Percentiles rank a stretch among this genome's conserved stretches.
These are phyloP conservation scores for Gallirallus australis DNA, from an alignment of 2,797 vertebrate species.

Conservation along the genomic window DNA sequence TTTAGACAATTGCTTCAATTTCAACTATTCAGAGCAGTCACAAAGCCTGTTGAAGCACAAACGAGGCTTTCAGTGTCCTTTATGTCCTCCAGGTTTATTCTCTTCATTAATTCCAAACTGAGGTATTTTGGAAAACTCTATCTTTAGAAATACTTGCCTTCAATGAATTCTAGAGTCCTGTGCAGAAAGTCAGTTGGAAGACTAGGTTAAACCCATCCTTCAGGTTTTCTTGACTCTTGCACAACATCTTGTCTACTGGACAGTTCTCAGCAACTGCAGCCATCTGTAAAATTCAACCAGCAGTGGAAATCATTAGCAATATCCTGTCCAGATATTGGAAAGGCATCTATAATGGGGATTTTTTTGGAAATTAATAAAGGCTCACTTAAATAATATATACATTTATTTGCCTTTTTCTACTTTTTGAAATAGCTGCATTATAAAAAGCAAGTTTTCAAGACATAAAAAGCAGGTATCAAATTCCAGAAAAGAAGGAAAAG, in stretches of 20 bases:
- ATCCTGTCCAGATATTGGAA: neutral
- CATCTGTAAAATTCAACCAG: neutral
- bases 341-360: neutral
- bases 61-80: neutral
- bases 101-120: neutral
- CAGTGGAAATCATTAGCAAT: neutral
- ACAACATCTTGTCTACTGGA: neutral
- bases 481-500: neutral
- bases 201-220: accelerated
- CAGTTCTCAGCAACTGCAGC: neutral
- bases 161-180: neutral
- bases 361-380: neutral
- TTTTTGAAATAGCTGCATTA: neutral
- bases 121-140: neutral
- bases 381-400: neutral
- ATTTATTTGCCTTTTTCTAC: neutral
- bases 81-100: neutral
- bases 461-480: neutral
- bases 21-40: neutral
- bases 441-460: neutral
- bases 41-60: neutral
- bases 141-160: neutral
- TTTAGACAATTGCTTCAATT: neutral
- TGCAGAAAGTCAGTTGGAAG: neutral
- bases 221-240: neutral